phyloP scores from a whole-genome alignment of 2,113 vertebrate species.

The Ifrita kowaldi region DNA sequence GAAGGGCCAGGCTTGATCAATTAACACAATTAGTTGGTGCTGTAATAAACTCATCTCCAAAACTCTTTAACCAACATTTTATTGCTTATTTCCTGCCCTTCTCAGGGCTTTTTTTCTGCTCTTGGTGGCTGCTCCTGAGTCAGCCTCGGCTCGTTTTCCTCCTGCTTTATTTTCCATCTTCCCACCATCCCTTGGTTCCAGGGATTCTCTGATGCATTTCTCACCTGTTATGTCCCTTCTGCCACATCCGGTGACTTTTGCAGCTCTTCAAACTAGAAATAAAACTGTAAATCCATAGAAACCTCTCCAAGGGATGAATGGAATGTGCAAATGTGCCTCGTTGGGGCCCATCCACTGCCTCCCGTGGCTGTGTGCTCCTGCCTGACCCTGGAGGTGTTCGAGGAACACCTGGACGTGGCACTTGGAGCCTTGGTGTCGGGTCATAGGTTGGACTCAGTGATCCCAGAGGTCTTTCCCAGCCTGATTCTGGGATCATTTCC shows the following conservation, averaged over 20 bases:
- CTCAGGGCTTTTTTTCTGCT: neutral
- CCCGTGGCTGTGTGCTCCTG: neutral
- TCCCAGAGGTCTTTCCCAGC: neutral
- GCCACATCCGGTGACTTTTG: neutral
- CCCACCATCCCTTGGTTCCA: neutral
- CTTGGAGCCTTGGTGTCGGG: neutral
- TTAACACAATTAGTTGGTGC: neutral
- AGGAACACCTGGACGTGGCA: neutral
- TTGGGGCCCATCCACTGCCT: neutral
- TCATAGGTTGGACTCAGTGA: neutral
- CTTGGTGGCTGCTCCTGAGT: neutral
- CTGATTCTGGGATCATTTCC: neutral
- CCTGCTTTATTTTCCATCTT: neutral
- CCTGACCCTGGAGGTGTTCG: neutral
- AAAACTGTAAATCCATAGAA: neutral
- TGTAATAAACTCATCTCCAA: neutral
- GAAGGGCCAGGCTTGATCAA: neutral
- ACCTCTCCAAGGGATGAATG: neutral
- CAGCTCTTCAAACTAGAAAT: neutral
- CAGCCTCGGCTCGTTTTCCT: rapidly evolving
- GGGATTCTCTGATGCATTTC: neutral
- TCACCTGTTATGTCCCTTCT: neutral
- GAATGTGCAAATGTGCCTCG: rapidly evolving
- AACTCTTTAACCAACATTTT: rapidly evolving
- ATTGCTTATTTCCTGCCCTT: neutral